Base-by-base conservation (phyloP, 1,140 invertebrate species). In the Drosophila pseudoananassae region DNA sequence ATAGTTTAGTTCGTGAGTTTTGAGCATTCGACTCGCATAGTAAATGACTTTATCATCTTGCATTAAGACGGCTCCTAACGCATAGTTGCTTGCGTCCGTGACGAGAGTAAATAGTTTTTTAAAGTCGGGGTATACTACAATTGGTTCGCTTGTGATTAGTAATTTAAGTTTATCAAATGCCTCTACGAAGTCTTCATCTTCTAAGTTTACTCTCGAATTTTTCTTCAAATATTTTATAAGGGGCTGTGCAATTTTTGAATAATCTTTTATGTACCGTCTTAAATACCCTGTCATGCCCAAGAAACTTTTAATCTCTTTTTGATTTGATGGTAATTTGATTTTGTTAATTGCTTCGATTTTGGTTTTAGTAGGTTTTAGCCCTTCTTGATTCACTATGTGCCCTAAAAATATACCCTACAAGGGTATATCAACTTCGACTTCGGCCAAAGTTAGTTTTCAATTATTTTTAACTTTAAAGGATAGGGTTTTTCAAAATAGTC, bases 231-330 rank as follows among this genome's bases (percentile, higher is more conserved):
- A 71, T 50, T 64, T 58, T 23, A 55, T 59, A 14, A 70, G 14
- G n/a, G 36, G 47, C 17, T 46, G 20, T n/a, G 47, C 52, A 17
- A 64, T 49, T 57, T 73, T 68, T 0, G 54, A 45, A 54, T 77
- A 78, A 17, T 78, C 64, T 31, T 46, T 70, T 49, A 78, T 74
- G 50, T 70, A 78, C 8, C 51, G 56, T 50, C 64, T 52, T 7
- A 70, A 60, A 31, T 59, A 75, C 5, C 65, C 56, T 12, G 65
- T 50, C 15, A 59, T 57, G 10, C 63, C 51, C 15, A 74, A 23
- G 38, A 74, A 78, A 10, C 23, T 43, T 63, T 53, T 63, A 27
- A 69, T 71, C 55, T 76, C n/a, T 36, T 73, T 64, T 12, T 57
- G 51, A 7, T 33, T 64, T 55, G 55, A 68, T 7, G 58, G 59